Evolutionary conservation across 2,888 invertebrate genomes (phyloP).

Genomic region (Capitulum mitella): DNA sequence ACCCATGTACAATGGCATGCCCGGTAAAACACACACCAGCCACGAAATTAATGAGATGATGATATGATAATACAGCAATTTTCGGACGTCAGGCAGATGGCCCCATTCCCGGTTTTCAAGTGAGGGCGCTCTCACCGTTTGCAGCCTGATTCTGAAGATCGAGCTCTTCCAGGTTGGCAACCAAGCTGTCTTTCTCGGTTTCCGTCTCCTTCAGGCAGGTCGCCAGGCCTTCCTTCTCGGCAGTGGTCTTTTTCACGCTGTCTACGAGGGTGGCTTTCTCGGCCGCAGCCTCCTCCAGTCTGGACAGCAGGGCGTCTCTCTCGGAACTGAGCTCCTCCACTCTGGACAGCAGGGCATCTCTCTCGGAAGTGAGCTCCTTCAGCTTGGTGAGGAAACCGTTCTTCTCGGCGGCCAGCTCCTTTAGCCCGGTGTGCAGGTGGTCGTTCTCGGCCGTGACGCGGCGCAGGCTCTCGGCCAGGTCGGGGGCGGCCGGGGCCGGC

Average conservation of each 20-base stretch:
- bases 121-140: not conserved
- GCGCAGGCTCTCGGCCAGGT: not conserved
- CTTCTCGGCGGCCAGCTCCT: not conserved
- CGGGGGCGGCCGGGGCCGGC: not conserved
- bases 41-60: too few relatives aligned
- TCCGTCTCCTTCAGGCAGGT: not conserved
- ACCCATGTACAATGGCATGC: too few relatives aligned
- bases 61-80: too few relatives aligned
- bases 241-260: not conserved
- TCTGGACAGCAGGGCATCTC: not conserved
- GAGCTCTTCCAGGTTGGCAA: not conserved
- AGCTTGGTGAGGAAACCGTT: not conserved
- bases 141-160: conserved; percentile 11
- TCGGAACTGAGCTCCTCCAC: not conserved
- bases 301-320: not conserved
- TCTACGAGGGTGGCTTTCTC: not conserved
- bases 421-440: not conserved
- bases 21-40: too few relatives aligned
- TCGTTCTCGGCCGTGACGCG: not conserved
- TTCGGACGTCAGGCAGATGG: too few relatives aligned
- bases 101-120: too few relatives aligned
- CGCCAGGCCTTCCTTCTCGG: not conserved
- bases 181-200: not conserved
- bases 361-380: not conserved
- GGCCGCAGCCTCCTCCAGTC: not conserved